Conservation (phyloP, 2,888 invertebrate genomes). For the Furcula furcula region DNA sequence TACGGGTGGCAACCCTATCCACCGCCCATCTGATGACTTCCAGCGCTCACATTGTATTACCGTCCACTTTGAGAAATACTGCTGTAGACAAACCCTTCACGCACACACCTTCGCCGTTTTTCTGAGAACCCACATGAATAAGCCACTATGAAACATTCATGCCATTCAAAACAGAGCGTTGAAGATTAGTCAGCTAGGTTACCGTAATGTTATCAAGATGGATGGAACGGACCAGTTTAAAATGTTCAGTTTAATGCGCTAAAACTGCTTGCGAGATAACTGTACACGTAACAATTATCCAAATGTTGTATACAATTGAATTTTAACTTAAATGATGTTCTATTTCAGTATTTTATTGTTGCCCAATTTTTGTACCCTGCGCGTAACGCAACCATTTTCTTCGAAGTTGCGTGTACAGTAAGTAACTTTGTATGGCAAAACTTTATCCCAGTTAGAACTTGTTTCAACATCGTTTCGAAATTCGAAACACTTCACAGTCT, state of each 20-base stretch:
- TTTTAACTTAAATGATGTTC: not conserved
- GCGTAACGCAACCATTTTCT: not conserved
- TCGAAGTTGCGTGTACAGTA: not conserved
- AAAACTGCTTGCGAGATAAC: not conserved
- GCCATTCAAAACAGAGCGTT: not conserved
- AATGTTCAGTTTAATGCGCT: not conserved
- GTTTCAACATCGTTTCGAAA: no score
- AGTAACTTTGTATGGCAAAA: not conserved
- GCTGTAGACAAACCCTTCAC: no score
- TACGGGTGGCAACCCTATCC: no score
- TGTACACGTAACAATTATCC: not conserved
- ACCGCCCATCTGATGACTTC: no score
- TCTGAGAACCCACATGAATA: not conserved
- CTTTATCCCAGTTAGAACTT: not conserved
- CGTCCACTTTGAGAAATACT: no score
- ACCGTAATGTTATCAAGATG: conserved; percentile 1
- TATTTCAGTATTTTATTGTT: not conserved
- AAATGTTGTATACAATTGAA: not conserved
- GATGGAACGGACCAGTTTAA: not conserved
- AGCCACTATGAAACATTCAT: not conserved
- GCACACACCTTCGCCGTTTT: not conserved
- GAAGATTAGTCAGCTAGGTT: conserved; percentile 2
- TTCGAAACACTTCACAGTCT: no score
- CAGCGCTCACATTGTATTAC: no score
- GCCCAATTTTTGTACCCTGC: not conserved